These are phyloP conservation scores for Temnothorax ravouxi DNA, from an alignment of 2,888 invertebrate species.

Conservation along the genomic window DNA sequence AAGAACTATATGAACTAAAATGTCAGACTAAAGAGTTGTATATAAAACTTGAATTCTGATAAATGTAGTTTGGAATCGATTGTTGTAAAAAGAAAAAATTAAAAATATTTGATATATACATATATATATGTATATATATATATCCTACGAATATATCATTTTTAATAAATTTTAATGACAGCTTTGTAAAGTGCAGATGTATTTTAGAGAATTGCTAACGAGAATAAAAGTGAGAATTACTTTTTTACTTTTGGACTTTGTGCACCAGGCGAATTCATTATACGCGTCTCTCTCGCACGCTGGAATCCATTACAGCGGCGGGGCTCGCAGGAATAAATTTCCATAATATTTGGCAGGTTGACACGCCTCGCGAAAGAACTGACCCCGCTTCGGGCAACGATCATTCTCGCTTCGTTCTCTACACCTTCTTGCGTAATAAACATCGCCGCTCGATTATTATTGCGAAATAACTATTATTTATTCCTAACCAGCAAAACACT, in stretches of 20 bases:
- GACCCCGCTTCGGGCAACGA: conserved; percentile 74
- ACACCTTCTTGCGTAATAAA: conserved; percentile 50
- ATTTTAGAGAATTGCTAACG: conserved; percentile 45
- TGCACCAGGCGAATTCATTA: conserved; percentile 22
- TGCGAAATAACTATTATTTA: conserved; percentile 55
- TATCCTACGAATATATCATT: background rate
- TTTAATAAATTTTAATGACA: conserved; percentile 41
- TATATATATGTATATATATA: background rate
- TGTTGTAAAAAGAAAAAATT: too few species aligned
- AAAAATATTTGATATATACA: background rate
- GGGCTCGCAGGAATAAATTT: conserved; percentile 82
- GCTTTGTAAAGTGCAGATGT: conserved; percentile 14
- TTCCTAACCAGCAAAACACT: background rate
- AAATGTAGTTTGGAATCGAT: too few species aligned
- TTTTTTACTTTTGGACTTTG: conserved; percentile 46
- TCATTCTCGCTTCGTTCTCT: conserved; percentile 60
- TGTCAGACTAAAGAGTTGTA: too few species aligned
- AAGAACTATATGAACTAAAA: too few species aligned
- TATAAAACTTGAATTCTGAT: too few species aligned
- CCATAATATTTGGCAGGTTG: conserved; percentile 85
- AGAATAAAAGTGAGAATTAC: conserved; percentile 51
- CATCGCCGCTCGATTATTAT: conserved; percentile 49
- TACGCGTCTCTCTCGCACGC: conserved; percentile 49
- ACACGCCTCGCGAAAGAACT: conserved; percentile 80
- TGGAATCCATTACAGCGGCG: conserved; percentile 76